Evolutionary conservation across 2,888 invertebrate genomes (phyloP).

Genomic region (Odontocolon sp.): DNA sequence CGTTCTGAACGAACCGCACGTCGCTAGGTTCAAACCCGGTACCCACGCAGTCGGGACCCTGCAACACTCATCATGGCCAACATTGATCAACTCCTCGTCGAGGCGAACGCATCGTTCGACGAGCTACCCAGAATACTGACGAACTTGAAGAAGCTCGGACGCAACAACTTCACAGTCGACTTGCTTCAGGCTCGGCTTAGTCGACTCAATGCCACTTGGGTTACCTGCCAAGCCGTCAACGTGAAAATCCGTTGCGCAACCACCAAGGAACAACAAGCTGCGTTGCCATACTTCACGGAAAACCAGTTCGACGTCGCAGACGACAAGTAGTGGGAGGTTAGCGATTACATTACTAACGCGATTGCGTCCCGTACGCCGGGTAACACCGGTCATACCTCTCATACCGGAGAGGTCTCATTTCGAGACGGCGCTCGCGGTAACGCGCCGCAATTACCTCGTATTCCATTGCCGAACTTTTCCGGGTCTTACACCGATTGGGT

Average conservation of each 20-base stretch:
- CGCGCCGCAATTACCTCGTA: not conserved
- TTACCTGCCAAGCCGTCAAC: not conserved
- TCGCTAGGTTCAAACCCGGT: not conserved
- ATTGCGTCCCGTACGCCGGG: not conserved
- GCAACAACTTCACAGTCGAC: not conserved
- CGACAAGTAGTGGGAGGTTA: not conserved
- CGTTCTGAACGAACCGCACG: too few species aligned
- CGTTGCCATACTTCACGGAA: conserved; percentile 1
- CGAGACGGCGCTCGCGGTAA: not conserved
- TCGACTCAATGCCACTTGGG: not conserved
- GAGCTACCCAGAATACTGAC: not conserved
- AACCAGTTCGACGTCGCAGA: not conserved
- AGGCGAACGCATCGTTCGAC: not conserved
- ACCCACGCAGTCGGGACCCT: conserved; percentile 4
- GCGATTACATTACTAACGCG: not conserved
- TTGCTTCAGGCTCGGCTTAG: not conserved
- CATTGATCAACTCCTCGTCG: not conserved
- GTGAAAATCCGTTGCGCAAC: not conserved
- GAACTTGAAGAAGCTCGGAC: conserved; percentile 6
- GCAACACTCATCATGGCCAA: not conserved
- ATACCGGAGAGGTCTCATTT: not conserved
- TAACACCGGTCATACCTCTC: not conserved
- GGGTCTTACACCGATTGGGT: not conserved
- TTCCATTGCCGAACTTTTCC: not conserved
- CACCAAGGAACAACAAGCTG: not conserved